Base-by-base conservation (phyloP, 1,140 invertebrate genomes). In the Leptonema lineaticorne region DNA sequence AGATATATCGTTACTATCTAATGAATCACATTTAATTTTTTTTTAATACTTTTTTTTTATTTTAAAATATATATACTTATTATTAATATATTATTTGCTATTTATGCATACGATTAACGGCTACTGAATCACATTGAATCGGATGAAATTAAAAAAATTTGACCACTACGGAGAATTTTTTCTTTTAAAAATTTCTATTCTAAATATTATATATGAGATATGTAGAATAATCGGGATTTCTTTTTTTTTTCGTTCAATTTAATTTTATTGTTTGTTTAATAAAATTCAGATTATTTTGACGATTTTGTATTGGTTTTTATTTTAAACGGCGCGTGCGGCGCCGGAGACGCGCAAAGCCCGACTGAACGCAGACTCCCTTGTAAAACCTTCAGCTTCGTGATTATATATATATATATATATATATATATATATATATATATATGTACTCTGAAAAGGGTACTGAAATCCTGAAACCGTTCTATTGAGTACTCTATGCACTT, bases 81-180 rank as follows among this genome's bases (percentile, higher is more conserved):
- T 37, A 8, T 37, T 37, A 37, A 7, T 37, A 37, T 37, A n/a
- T 37, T n/a, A 37, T 37, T 37, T 8, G 7, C 33, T 37, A 33
- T 33, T 6, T 33, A 33, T 11, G 11, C 11, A 33, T 33, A 11
- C 11, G 9, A 14, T 41, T 59, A 59, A 14, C 9, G 46, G 0
- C 57, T 62, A 62, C 24, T 62, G 59, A 62, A 62, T 62, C 59
- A 62, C 59, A 62, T 62, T 62, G 37, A 59, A 30, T 33, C 24
- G 5, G 22, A 14, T 53, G 18, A 11, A 3, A 2, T 26, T 9
- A 22, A 16, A 48, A 6, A 14, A 20, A 53, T n/a, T n/a, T n/a
- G 18, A 22, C 18, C 48, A 16, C 48, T 53, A 53, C n/a, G 16
- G 22, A 48, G 46, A 18, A 20, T 41, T 53, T 11, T 9, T 6